Evolutionary conservation across 1,140 invertebrate genomes (phyloP).

Genomic region (Eriosoma lanigerum): DNA sequence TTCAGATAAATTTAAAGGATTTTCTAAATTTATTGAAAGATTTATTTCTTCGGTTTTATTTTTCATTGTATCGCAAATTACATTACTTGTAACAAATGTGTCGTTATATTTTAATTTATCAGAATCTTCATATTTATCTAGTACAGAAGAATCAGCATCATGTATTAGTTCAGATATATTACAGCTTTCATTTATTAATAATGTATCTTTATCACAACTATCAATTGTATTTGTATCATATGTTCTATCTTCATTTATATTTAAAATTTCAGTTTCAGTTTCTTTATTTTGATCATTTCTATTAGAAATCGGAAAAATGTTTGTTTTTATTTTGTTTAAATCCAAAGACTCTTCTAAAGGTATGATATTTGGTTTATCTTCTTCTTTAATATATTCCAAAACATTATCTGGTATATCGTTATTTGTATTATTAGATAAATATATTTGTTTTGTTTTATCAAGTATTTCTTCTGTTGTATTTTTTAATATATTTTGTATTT

Average conservation of each 20-base stretch:
- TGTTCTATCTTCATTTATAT: background rate
- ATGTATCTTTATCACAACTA: background rate
- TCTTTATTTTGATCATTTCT: background rate
- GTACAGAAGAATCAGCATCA: too few species aligned
- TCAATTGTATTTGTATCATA: too few species aligned
- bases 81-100: background rate
- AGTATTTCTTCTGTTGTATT: background rate
- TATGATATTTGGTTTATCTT: too few species aligned
- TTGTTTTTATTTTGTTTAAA: background rate
- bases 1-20: background rate
- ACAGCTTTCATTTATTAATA: background rate
- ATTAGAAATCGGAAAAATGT: too few species aligned
- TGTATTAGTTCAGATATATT: background rate
- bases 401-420: background rate
- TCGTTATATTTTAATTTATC: constrained; percentile 13
- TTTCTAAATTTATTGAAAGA: background rate
- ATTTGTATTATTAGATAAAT: too few species aligned
- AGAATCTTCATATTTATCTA: background rate
- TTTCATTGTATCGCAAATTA: background rate
- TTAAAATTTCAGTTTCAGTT: too few species aligned
- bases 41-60: background rate
- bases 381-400: background rate
- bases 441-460: background rate
- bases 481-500: constrained; percentile 9
- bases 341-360: background rate